Evolutionary conservation across 2,797 vertebrate genomes (phyloP), one percentile per base, ranked within the genome.

Genomic region (Hippoglossus hippoglossus): DNA sequence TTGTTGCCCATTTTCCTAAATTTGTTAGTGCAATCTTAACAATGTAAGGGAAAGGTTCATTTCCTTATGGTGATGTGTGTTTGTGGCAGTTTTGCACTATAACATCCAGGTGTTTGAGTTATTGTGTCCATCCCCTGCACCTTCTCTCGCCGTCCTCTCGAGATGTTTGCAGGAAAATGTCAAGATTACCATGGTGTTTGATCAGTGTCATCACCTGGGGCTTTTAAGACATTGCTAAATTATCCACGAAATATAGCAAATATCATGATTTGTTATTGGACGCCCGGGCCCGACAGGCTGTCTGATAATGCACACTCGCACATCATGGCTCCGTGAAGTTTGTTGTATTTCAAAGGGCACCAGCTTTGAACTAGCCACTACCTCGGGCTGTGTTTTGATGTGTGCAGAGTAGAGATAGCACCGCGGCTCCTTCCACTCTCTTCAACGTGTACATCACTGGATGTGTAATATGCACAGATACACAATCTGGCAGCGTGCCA

Each of bases 321-420:
- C 79, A 83, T 85, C 87, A 69, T 51, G 81, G 59, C 75, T 85
- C 73, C 70, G 59, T 76, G 69, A 90, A 86, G 86, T 84, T 84
- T 85, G 80, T 91, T 90, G 88, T 88, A 92, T 91, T 92, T 92
- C 87, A 92, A 92, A 92, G 87, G 85, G 88, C 89, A 89, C 81
- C 75, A 75, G 89, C 91, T 91, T 92, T 93, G 90, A 93, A 93
- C 87, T 88, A 64, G 75, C 82, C 80, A 71, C 58, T 34, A 84
- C 92, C 89, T 21, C 65, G 1, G 91, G 91, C 89, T 73, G 77
- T 83, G 87, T 88, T 91, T 80, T 86, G 89, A 88, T 90, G 91
- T 91, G 91, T 93, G 91, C 87, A 84, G 79, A 82, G 81, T 76
- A 71, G 87, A 92, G 92, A 92, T 93, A 92, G 79, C 65, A 51